These are phyloP conservation scores for Drosophila infuscata DNA, from an alignment of 2,888 invertebrate genomes.

Conservation along the genomic window DNA sequence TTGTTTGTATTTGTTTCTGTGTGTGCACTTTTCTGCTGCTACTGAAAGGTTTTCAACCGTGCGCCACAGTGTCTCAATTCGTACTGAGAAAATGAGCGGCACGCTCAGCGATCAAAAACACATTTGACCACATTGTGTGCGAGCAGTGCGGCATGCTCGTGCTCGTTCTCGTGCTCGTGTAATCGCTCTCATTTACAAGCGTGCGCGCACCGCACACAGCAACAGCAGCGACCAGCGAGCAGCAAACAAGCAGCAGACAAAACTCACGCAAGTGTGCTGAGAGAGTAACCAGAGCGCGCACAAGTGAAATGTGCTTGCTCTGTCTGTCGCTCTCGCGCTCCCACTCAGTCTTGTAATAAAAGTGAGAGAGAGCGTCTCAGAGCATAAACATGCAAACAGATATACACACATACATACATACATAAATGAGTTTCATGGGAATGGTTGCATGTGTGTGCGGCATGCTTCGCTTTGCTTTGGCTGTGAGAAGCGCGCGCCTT, in stretches of 20 bases:
- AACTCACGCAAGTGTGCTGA: slow-evolving; percentile 43
- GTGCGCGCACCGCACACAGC: slow-evolving; percentile 40
- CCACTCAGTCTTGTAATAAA: slow-evolving; percentile 53
- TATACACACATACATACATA: neutral
- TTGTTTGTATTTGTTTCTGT: slow-evolving; percentile 20
- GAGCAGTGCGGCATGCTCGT: slow-evolving; percentile 58
- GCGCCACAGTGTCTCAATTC: slow-evolving; percentile 77
- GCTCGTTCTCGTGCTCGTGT: slow-evolving; percentile 46
- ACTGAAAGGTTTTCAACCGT: slow-evolving; percentile 73
- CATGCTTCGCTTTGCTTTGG: slow-evolving; percentile 12
- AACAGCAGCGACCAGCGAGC: slow-evolving; percentile 14
- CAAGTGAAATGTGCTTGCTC: slow-evolving; percentile 58
- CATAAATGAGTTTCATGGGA: neutral
- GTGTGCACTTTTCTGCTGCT: slow-evolving; percentile 69
- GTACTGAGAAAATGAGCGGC: slow-evolving; percentile 69
- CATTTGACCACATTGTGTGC: slow-evolving; percentile 57
- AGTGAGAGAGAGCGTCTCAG: slow-evolving; percentile 39
- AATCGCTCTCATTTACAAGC: slow-evolving; percentile 67
- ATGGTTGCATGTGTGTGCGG: slow-evolving; percentile 16
- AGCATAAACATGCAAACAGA: slow-evolving; percentile 9
- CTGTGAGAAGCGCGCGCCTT: slow-evolving; percentile 14
- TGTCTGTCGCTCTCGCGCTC: slow-evolving; percentile 52
- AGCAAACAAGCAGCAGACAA: slow-evolving; percentile 7
- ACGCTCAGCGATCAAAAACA: slow-evolving; percentile 50
- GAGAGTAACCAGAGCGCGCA: slow-evolving; percentile 47